Base-by-base conservation (phyloP, 1,140 invertebrate species). In the Polypedilum pembai region DNA sequence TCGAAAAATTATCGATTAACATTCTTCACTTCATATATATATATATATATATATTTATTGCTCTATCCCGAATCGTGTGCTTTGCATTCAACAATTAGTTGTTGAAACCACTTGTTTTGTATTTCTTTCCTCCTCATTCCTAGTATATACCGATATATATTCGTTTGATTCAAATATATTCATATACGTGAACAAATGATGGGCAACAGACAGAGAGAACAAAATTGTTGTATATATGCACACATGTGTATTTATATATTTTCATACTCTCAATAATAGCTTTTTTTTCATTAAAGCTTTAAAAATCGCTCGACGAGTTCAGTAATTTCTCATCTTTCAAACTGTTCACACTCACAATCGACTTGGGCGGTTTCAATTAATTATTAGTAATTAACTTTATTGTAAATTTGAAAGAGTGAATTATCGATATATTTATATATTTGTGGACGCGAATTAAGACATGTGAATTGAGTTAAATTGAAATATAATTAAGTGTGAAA, bases 261-360 rank as follows among this genome's bases (percentile, higher is more conserved):
- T 69, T 69, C 20, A 20, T 69, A 69, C 65, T 18, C 65, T 18
- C 65, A 69, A 69, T 69, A 69, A 69, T 69, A 18, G 18, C 65
- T 69, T 8, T 21, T 20, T n/a, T 33, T 69, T 18, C 65, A 8
- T 20, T 18, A 18, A 20, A 20, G 65, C 65, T 69, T 69, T 69
- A 69, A 69, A 69, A 69, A 69, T 18, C 17, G 12, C 3, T n/a
- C 45, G 45, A 56, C 65, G 65, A 69, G 5, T 69, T 69, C 18
- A 69, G 65, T 69, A 69, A 20, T 18, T 69, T 69, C 17, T 69
- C 17, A 69, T 69, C 65, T 69, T 69, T 69, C 65, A 8, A 20
- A 20, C 17, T 20, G 65, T 69, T 69, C 65, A 18, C 8, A 69
- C 17, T 10, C 20, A 56, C 2, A 56, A 17, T 56, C n/a, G 10